Percentiles rank a stretch among this genome's conserved stretches.
phyloP scores from a whole-genome alignment of 2,888 invertebrate species.

The Eupithecia insigniata region DNA sequence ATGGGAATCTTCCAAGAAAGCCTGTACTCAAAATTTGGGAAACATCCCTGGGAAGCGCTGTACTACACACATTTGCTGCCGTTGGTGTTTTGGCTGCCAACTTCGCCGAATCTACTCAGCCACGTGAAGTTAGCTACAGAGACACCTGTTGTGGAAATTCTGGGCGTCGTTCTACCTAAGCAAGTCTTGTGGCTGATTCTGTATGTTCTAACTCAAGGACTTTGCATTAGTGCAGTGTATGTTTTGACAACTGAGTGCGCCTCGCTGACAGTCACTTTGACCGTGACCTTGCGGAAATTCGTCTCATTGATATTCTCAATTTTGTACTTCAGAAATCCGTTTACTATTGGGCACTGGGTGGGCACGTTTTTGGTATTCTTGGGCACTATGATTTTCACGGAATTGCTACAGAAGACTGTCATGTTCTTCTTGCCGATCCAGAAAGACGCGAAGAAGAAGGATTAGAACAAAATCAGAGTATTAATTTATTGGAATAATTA shows the following conservation, averaged over 20 bases:
- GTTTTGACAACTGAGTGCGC: conserved; percentile 96
- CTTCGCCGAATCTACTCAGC: conserved; percentile 89
- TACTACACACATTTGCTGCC: conserved; percentile 96
- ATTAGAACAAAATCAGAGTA: conserved; percentile 46
- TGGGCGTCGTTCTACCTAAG: conserved; percentile 87
- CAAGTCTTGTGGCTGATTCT: conserved; percentile 91
- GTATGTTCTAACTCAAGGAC: conserved; percentile 94
- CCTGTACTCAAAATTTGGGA: conserved; percentile 92
- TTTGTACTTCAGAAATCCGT: conserved; percentile 96
- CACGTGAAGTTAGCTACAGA: conserved; percentile 89
- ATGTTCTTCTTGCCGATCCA: conserved; percentile 62
- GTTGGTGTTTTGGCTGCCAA: conserved; percentile 93
- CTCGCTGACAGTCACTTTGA: conserved; percentile 96
- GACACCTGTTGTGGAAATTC: conserved; percentile 85
- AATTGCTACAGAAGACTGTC: conserved; percentile 85
- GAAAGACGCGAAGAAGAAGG: conserved; percentile 65
- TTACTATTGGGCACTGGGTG: conserved; percentile 95
- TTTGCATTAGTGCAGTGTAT: conserved; percentile 98
- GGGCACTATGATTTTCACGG: conserved; percentile 97
- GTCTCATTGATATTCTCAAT: conserved; percentile 97
- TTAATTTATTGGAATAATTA: not conserved
- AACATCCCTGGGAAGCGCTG: conserved; percentile 94
- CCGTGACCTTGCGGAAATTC: conserved; percentile 98
- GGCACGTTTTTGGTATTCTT: conserved; percentile 95
- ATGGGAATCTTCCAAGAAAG: conserved; percentile 98